phyloP scores from a whole-genome alignment of 1,140 invertebrate species.

The Lordiphosa mommai region DNA sequence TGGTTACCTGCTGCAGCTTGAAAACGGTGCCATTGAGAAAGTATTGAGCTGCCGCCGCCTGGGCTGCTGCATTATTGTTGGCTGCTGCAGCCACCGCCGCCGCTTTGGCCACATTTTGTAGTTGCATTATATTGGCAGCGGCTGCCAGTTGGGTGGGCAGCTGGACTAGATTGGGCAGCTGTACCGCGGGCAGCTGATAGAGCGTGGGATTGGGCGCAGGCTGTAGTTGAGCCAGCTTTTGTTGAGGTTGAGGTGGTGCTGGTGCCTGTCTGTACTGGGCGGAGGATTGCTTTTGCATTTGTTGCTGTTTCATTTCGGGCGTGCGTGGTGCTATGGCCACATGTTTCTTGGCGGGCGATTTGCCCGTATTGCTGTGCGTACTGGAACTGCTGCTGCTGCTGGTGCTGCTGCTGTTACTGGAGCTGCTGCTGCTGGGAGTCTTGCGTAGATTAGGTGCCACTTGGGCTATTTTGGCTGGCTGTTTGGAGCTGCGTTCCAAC shows the following conservation, averaged over 20 bases:
- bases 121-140: slow-evolving; percentile 73
- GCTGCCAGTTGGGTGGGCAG: slow-evolving; percentile 73
- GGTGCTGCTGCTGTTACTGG: slow-evolving; percentile 14
- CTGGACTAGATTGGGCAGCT: slow-evolving; percentile 78
- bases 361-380: slow-evolving; percentile 34
- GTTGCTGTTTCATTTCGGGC: slow-evolving; percentile 64
- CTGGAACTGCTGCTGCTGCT: slow-evolving; percentile 6
- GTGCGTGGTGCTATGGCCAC: slow-evolving; percentile 77
- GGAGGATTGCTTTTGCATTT: slow-evolving; percentile 16
- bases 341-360: slow-evolving; percentile 78
- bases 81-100: slow-evolving; percentile 59
- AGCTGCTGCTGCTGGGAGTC: slow-evolving; percentile 53
- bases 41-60: slow-evolving; percentile 72
- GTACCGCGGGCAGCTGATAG: slow-evolving; percentile 73
- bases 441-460: slow-evolving; percentile 78
- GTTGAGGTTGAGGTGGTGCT: slow-evolving; percentile 21
- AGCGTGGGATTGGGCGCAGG: slow-evolving; percentile 53
- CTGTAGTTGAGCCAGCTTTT: slow-evolving; percentile 13
- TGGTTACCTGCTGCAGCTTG: slow-evolving; percentile 77
- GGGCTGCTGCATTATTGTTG: slow-evolving; percentile 57
- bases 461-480: slow-evolving; percentile 78
- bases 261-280: slow-evolving; percentile 25
- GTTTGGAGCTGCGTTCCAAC: slow-evolving; percentile 71
- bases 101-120: slow-evolving; percentile 65
- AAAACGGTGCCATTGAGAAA: slow-evolving; percentile 78